Percentiles rank a stretch among this genome's conserved stretches.
Conservation (phyloP, 2,888 invertebrate species). For the Morpho helenor region DNA sequence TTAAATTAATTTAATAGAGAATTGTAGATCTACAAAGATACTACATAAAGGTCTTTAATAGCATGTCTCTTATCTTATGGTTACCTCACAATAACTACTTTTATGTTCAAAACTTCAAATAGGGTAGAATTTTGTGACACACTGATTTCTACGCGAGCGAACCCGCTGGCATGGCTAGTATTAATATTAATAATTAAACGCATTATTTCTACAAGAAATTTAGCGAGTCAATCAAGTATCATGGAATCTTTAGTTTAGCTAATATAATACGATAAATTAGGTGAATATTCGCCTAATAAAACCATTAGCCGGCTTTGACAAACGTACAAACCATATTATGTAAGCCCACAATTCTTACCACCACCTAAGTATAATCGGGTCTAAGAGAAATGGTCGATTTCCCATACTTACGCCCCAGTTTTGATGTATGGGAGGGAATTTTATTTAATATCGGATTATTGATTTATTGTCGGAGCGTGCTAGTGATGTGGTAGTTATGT, state of each 20-base stretch:
- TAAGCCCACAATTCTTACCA: slow-evolving; percentile 32
- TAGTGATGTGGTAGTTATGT: slow-evolving; percentile 6
- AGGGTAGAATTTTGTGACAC: no score
- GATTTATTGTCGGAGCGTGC: slow-evolving; percentile 57
- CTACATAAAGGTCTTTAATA: no score
- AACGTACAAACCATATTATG: slow-evolving; percentile 37
- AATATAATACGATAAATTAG: slow-evolving; percentile 47
- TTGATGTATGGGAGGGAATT: slow-evolving; percentile 63
- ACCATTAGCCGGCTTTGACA: slow-evolving; percentile 57
- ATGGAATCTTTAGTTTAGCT: slow-evolving; percentile 8
- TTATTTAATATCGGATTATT: slow-evolving; percentile 73
- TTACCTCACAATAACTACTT: no score
- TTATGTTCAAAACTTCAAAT: no score
- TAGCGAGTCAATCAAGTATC: no score
- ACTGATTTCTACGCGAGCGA: no score
- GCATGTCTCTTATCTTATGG: no score
- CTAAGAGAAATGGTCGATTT: slow-evolving; percentile 47
- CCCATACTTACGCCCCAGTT: slow-evolving; percentile 42
- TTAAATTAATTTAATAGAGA: no score
- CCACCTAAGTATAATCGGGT: slow-evolving; percentile 25
- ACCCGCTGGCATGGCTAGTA: no score
- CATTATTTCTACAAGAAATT: no score
- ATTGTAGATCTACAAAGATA: no score
- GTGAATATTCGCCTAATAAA: slow-evolving; percentile 63
- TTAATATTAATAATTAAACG: no score